Conservation (phyloP, 1,140 invertebrate species). For the Drosophila fuyamai region DNA sequence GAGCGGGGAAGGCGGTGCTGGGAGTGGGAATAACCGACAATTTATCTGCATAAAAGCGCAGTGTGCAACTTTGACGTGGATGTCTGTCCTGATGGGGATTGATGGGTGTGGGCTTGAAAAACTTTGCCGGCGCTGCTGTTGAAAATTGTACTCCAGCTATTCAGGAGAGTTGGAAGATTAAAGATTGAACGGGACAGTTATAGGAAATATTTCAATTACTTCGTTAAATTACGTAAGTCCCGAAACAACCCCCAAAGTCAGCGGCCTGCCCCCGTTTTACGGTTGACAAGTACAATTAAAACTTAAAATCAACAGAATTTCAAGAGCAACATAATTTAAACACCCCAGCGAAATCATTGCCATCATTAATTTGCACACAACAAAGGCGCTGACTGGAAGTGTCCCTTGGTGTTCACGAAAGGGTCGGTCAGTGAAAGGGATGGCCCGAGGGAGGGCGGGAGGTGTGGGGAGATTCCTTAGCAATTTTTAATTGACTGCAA, state of each 20-base stretch:
- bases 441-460: neutral
- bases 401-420: constrained; percentile 30
- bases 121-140: constrained; percentile 60
- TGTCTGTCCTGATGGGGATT: constrained; percentile 71
- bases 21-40: constrained; percentile 66
- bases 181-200: constrained; percentile 17
- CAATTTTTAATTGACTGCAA: constrained; percentile 56
- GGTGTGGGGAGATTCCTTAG: constrained; percentile 1
- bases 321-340: constrained; percentile 50
- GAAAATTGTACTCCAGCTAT: constrained; percentile 38
- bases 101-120: constrained; percentile 65
- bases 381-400: constrained; percentile 35
- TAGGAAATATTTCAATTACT: constrained; percentile 1
- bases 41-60: constrained; percentile 83
- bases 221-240: neutral
- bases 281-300: constrained; percentile 54
- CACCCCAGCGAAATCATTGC: constrained; percentile 26
- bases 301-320: constrained; percentile 52
- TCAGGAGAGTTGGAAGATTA: constrained; percentile 11
- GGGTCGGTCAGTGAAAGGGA: constrained; percentile 43
- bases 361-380: constrained; percentile 64
- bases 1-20: neutral
- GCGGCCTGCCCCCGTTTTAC: neutral
- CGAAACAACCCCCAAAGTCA: neutral
- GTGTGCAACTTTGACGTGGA: constrained; percentile 77